Conservation (phyloP, 2,888 invertebrate genomes). For the Idaea dimidiata region DNA sequence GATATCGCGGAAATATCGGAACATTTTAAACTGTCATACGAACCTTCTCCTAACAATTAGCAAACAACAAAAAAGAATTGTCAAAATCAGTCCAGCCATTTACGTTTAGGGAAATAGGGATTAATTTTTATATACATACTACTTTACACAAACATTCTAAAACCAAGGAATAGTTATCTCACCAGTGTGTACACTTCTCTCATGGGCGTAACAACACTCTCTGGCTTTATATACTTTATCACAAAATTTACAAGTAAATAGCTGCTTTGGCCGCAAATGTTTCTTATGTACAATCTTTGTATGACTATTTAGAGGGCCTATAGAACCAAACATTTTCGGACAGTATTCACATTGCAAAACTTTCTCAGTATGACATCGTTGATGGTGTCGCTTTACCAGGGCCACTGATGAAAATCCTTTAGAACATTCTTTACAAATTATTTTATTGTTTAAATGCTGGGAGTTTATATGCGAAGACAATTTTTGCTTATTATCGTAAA, state of each 20-base stretch:
- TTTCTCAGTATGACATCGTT: neutral
- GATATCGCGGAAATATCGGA: too few species aligned
- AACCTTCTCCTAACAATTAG: too few species aligned
- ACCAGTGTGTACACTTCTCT: constrained; percentile 75
- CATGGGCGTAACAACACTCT: constrained; percentile 66
- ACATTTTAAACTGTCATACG: too few species aligned
- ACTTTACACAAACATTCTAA: too few species aligned
- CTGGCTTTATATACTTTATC: constrained; percentile 62
- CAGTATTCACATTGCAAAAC: neutral
- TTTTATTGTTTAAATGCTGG: constrained; percentile 37
- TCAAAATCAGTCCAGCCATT: too few species aligned
- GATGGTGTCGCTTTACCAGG: neutral
- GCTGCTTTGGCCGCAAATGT: constrained; percentile 44
- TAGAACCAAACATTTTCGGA: neutral
- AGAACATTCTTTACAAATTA: constrained; percentile 64
- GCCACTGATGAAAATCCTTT: constrained; percentile 52
- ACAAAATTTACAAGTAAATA: constrained; percentile 62
- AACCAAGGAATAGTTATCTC: constrained; percentile 11
- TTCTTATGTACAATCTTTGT: constrained; percentile 59
- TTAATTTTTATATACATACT: too few species aligned
- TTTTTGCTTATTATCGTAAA: neutral
- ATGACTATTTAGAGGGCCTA: constrained; percentile 55
- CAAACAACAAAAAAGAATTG: too few species aligned
- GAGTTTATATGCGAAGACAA: neutral
- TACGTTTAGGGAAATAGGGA: too few species aligned